Base-by-base conservation (phyloP, 2,113 vertebrate species). In the Hypocryptadius cinnamomeus region DNA sequence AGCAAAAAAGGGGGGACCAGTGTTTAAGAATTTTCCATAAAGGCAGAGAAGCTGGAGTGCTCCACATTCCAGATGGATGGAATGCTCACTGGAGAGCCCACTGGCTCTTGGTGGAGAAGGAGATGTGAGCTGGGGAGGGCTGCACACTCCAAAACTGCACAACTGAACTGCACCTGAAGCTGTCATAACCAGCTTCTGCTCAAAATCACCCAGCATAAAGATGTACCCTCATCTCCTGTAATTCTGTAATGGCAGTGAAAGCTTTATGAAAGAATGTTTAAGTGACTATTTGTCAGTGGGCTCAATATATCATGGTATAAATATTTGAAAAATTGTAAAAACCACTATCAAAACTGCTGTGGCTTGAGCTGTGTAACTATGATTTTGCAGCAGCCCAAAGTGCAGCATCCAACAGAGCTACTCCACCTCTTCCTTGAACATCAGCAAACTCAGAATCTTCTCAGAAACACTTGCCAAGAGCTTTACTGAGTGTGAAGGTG, bases 151-250 rank as follows among this genome's bases (percentile, higher is more conserved):
- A 2, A 50, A 82, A 56, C 60, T 22, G 10, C 27, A 4, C 3
- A 3, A 27, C 69, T n/a, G 42, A 56, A 47, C 48, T 57, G 10
- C 14, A 27, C 57, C 37, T 87, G 21, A 45, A 42, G 15, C 2
- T 56, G 19, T 14, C 21, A 0, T 45, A 53, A 69, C 0, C 2
- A 82, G 48, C 17, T 65, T 44, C 59, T 82, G 48, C 54, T 82
- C 54, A 61, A 35, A 66, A 69, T 48, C 45, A 69, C 28, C n/a
- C 2, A 1, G 6, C 2, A 0, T 19, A 42, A 3, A 1, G n/a
- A 80, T 16, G 25, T 16, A 57, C 7, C 16, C 7, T 0, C 33
- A 31, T 11, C 73, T 84, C 79, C 77, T 47, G 25, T 8, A 53
- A 50, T 28, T 61, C 69, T 68, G 23, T 16, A 51, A 28, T 2